Evolutionary conservation across 2,888 invertebrate species (phyloP), one percentile per base, ranked within the genome.

Genomic region (Trilocha varians): DNA sequence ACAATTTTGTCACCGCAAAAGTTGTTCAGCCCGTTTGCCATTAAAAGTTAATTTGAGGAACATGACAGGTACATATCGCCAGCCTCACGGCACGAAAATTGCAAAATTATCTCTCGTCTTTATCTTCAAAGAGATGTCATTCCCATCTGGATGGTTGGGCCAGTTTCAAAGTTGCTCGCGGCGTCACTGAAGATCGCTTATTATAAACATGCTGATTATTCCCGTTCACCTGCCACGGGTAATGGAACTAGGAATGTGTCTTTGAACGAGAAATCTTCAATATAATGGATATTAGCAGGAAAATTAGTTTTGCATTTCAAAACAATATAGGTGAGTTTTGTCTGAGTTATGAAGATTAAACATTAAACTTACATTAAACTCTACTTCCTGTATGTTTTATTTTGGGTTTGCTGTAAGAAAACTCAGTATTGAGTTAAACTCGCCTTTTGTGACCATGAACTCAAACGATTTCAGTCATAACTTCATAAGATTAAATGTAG

Each of bases 71-170:
- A 78, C 69, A 72, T 72, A 77, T 76, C 65, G 67, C 62, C 62
- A 66, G 70, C 65, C 70, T 75, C 70, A 69, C 62, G 61, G 70
- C 61, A 74, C 65, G 82, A 83, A 80, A 80, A 84, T 79, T 79
- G 78, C 76, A 71, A 79, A 85, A 82, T 84, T 84, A 84, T 80
- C 78, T 82, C 57, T 66, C 74, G 69, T 78, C 83, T 79, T 79
- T 78, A 84, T 84, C 83, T 80, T 84, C 84, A 84, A 85, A 84
- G 84, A 77, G 80, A 85, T 78, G 84, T 83, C 84, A 79, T 73
- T 68, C 64, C 68, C 84, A 83, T 72, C 73, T 74, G 75, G 68
- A 66, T 59, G 61, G 65, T 62, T 58, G 63, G 79, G 70, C 71
- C 78, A 77, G 75, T 80, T 77, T 70, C 71, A 71, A 83, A 80